Evolutionary conservation across 2,797 vertebrate species (phyloP).

Genomic region (Neoniphon sammara): DNA sequence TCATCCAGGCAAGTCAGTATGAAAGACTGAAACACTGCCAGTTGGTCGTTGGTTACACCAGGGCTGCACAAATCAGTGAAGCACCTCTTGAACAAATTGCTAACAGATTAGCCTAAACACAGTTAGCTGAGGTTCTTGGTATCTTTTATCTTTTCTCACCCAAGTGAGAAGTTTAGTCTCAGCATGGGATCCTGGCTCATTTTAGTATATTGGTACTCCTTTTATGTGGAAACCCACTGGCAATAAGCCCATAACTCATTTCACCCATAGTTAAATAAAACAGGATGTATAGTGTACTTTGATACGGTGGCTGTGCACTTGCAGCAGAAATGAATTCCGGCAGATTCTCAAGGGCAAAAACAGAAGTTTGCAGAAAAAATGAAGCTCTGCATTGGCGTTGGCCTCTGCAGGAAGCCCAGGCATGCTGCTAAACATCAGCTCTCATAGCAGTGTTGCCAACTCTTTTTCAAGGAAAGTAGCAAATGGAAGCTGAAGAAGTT

Average conservation of each 20-base stretch:
- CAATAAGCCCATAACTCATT: constrained; percentile 25
- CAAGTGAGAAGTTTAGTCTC: constrained; percentile 25
- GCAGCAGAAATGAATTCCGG: constrained; percentile 33
- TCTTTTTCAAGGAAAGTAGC: neutral
- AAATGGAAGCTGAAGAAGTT: too few species aligned
- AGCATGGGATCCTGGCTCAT: constrained; percentile 15
- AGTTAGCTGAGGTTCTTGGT: constrained; percentile 1
- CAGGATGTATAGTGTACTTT: constrained; percentile 12
- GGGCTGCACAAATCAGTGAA: constrained; percentile 22
- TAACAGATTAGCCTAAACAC: constrained; percentile 13
- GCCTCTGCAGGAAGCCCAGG: neutral
- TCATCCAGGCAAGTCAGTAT: constrained; percentile 11
- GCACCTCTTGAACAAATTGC: constrained; percentile 14
- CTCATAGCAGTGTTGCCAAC: neutral
- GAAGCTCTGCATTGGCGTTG: constrained; percentile 13
- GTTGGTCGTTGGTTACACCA: constrained; percentile 18
- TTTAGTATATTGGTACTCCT: constrained; percentile 28
- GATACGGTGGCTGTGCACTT: neutral
- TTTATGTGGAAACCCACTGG: constrained; percentile 24
- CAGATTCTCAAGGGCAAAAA: constrained; percentile 33
- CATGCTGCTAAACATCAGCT: too few species aligned
- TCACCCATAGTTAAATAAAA: constrained; percentile 11
- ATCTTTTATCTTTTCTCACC: constrained; percentile 17
- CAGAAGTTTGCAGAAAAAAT: constrained; percentile 15
- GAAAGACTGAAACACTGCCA: constrained; percentile 21